A percentile compares a stretch with the other conserved stretches of the same genome.
Evolutionary conservation across 2,888 invertebrate species (phyloP).

Genomic region (Ophioninae sp.): DNA sequence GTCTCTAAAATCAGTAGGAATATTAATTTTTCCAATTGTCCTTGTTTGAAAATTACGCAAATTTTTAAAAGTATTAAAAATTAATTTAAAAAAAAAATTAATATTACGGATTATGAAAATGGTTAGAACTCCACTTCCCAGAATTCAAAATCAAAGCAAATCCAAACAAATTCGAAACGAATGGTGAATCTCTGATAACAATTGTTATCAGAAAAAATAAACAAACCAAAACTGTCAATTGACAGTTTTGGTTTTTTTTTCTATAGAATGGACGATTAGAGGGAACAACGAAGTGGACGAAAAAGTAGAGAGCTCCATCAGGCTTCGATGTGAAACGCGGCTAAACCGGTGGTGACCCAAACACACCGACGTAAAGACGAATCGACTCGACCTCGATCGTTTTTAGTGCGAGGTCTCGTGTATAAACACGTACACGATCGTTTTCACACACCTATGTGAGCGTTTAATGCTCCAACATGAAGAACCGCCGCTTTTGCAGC

Average conservation of each 20-base stretch:
- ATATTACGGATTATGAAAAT: neutral
- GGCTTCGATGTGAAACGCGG: slow-evolving; percentile 68
- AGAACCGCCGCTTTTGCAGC: slow-evolving; percentile 46
- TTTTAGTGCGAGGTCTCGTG: slow-evolving; percentile 74
- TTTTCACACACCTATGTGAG: neutral
- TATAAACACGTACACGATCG: slow-evolving; percentile 26
- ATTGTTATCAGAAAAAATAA: too few species aligned
- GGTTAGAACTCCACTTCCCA: too few species aligned
- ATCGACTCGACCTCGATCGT: slow-evolving; percentile 78
- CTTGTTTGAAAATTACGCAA: neutral
- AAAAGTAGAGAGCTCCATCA: slow-evolving; percentile 36
- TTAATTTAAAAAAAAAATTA: neutral
- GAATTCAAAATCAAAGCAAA: too few species aligned
- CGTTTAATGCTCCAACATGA: slow-evolving; percentile 41
- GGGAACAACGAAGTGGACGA: neutral
- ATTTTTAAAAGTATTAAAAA: too few species aligned
- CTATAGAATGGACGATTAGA: neutral
- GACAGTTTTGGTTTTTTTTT: neutral
- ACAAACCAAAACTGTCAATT: too few species aligned
- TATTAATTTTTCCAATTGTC: neutral
- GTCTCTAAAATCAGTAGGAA: neutral
- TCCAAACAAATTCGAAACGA: too few species aligned
- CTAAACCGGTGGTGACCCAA: slow-evolving; percentile 70
- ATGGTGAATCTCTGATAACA: too few species aligned
- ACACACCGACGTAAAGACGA: slow-evolving; percentile 64